A percentile compares a stretch with the other conserved stretches of the same genome.
Evolutionary conservation across 1,140 invertebrate species (phyloP).

Genomic region (Drosophila oshimai): DNA sequence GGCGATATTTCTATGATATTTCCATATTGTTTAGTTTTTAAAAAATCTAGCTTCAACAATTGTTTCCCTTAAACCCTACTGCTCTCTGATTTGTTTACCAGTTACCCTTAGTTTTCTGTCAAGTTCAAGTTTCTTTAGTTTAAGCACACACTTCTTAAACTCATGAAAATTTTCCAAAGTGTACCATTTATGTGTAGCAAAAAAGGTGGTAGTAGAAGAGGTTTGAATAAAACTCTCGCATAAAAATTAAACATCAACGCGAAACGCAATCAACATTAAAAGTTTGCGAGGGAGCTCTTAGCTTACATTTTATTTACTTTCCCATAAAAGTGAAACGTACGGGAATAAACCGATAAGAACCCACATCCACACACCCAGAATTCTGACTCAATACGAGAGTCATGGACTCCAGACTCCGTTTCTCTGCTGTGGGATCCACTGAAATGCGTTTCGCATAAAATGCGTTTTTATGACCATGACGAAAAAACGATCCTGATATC

Average conservation of each 20-base stretch:
- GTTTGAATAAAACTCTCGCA: constrained; percentile 46
- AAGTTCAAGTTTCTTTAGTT: no score
- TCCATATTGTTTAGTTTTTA: no score
- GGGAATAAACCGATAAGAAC: constrained; percentile 43
- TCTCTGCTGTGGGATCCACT: constrained; percentile 46
- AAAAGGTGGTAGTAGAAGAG: constrained; percentile 5
- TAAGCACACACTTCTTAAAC: no score
- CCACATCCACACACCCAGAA: constrained; percentile 12
- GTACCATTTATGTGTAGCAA: not conserved
- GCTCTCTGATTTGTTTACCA: no score
- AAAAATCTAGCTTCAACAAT: no score
- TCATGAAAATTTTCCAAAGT: constrained; percentile 1
- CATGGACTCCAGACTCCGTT: constrained; percentile 34
- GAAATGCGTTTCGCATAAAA: constrained; percentile 80
- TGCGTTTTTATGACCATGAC: constrained; percentile 78
- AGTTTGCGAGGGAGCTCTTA: constrained; percentile 54
- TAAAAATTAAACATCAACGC: constrained; percentile 74
- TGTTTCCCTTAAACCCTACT: no score
- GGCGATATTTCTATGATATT: no score
- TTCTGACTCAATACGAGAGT: constrained; percentile 1
- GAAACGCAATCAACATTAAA: constrained; percentile 80
- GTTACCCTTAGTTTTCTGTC: no score
- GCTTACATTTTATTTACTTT: constrained; percentile 75
- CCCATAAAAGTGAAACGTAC: constrained; percentile 65
- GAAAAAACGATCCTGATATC: constrained; percentile 62